phyloP scores from a whole-genome alignment of 2,888 invertebrate genomes.

The Escarpia spicata region DNA sequence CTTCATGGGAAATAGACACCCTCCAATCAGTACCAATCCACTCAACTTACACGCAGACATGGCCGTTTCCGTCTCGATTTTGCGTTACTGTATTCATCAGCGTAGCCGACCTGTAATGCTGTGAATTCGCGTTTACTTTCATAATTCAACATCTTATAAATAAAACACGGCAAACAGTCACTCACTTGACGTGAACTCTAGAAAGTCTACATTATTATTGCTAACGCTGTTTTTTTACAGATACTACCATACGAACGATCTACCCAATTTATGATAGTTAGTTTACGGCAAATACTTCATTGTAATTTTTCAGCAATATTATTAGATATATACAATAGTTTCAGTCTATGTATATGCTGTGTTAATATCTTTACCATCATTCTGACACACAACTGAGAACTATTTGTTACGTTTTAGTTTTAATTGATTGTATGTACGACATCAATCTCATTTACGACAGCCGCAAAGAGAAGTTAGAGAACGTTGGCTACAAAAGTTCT shows the following conservation, averaged over 20 bases:
- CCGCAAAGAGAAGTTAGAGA: not conserved
- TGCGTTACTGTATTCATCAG: conserved; percentile 21
- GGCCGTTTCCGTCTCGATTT: conserved; percentile 31
- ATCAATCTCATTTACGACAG: not conserved
- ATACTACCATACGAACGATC: not conserved
- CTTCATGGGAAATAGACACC: not conserved
- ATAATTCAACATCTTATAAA: not conserved
- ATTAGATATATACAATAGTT: not conserved
- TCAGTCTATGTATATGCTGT: not conserved
- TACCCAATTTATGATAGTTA: not conserved
- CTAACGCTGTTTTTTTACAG: not conserved
- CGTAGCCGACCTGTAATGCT: not conserved
- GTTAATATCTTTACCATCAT: not conserved
- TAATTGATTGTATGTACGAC: not conserved
- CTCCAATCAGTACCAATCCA: not conserved
- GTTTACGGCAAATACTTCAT: not conserved
- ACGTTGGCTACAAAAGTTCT: not conserved
- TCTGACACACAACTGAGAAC: not conserved
- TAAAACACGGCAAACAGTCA: not conserved
- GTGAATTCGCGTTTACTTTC: not conserved
- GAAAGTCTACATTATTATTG: not conserved
- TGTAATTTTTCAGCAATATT: not conserved
- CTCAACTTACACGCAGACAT: conserved; percentile 28
- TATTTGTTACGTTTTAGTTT: not conserved
- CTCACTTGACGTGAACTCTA: not conserved